These are phyloP conservation scores for Panagrolaimus sp. DNA, from an alignment of 1,140 invertebrate genomes.

Conservation along the genomic window DNA sequence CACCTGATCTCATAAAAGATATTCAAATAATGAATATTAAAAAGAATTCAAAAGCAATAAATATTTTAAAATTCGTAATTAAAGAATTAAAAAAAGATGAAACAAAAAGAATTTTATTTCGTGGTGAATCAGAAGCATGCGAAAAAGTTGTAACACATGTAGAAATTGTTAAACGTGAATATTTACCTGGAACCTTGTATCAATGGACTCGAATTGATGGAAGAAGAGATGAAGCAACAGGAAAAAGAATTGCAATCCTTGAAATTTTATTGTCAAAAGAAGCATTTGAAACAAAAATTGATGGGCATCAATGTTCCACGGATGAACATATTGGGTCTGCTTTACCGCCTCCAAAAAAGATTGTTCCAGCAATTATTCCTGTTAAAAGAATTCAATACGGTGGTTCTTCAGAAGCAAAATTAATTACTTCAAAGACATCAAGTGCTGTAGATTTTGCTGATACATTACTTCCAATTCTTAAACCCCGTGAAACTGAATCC, in stretches of 20 bases:
- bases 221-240: background rate
- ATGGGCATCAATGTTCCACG: background rate
- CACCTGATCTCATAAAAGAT: background rate
- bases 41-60: background rate
- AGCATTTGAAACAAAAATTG: background rate
- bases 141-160: background rate
- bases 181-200: background rate
- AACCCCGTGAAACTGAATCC: background rate
- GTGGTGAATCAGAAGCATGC: background rate
- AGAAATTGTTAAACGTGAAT: slow-evolving; percentile 4
- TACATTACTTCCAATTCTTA: background rate
- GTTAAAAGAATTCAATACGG: background rate
- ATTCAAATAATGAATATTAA: background rate
- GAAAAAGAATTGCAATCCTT: background rate
- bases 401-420: background rate
- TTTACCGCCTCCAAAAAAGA: background rate
- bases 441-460: too few species aligned
- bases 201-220: background rate
- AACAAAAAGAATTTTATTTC: background rate
- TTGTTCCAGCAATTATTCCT: background rate
- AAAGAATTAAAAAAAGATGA: background rate
- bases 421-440: too few species aligned
- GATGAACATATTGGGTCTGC: background rate
- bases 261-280: background rate
- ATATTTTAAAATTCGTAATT: background rate